Conservation (phyloP, 1,140 invertebrate species). For the Choristoneura fumiferana region DNA sequence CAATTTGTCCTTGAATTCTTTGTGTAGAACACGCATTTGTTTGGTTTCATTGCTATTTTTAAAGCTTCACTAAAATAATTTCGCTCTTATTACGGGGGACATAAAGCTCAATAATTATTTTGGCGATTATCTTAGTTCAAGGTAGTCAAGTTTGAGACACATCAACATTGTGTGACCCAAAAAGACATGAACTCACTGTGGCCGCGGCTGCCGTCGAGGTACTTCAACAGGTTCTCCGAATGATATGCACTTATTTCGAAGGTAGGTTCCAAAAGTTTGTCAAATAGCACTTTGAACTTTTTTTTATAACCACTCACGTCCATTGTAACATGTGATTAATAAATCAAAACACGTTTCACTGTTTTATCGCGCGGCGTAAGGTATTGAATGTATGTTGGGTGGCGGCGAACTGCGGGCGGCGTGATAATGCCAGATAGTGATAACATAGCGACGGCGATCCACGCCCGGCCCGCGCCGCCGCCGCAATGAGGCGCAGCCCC, state of each 20-base stretch:
- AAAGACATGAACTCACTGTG: slow-evolving; percentile 19
- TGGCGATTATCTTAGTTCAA: background rate
- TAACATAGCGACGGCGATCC: too few species aligned
- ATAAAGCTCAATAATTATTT: too few species aligned
- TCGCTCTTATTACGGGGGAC: too few species aligned
- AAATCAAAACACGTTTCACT: background rate
- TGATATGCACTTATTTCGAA: slow-evolving; percentile 27
- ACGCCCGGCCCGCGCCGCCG: too few species aligned
- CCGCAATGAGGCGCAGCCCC: too few species aligned
- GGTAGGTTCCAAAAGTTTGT: slow-evolving; percentile 28
- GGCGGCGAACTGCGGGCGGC: too few species aligned
- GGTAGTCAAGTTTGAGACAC: background rate
- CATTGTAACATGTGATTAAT: background rate
- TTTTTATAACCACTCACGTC: slow-evolving; percentile 9
- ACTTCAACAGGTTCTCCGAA: slow-evolving; percentile 29
- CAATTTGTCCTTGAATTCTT: too few species aligned
- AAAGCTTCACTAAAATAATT: background rate
- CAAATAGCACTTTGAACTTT: slow-evolving; percentile 20
- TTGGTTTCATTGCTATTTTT: too few species aligned
- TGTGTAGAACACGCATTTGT: too few species aligned
- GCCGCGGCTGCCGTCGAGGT: slow-evolving; percentile 22
- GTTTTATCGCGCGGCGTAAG: too few species aligned
- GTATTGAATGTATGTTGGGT: too few species aligned
- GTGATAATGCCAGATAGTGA: too few species aligned
- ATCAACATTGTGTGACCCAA: background rate